Evolutionary conservation across 2,888 invertebrate species (phyloP), one percentile per base, ranked within the genome.

Genomic region (Chrysina gloriosa): DNA sequence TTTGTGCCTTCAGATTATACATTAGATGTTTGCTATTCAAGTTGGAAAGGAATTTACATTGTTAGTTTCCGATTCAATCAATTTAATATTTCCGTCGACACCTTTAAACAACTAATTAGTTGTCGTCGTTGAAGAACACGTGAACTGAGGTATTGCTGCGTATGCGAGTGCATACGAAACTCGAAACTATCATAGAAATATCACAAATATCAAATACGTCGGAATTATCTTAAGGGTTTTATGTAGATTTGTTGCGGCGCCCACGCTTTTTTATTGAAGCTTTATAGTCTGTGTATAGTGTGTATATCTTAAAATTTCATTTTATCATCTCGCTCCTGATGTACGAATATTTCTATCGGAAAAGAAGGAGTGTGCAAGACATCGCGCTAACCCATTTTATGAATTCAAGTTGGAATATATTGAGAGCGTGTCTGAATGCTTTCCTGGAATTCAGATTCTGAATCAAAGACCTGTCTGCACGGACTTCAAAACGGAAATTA

Each of bases 241-340:
- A 54, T 54, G 54, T 34, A 54, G 21, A 34, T 21, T n/a, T 21
- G 3, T 34, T 34, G 34, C 14, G 16, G 21, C 31, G 23, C 9
- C 34, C 19, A 34, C 34, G 21, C 19, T 21, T 31, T 50, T 9
- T 19, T 7, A 54, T 54, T 34, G 34, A 54, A 9, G 31, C 54
- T 54, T 54, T 36, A 34, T 34, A 4, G 27, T 11, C 21, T 21
- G n/a, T n/a, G n/a, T n/a, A 34, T 25, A 34, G 16, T 29, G 27
- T 50, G 14, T 7, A 50, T 50, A 34, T 34, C 19, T n/a, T 34
- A 34, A 54, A 34, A 54, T 54, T 54, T 7, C 34, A 54, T 54
- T 48, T 27, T n/a, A 27, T 5, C 11, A 48, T 1, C 27, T 54
- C 21, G 54, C 31, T 19, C n/a, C 21, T 34, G 34, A 34, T 34